Percentiles rank a stretch among this genome's conserved stretches.
phyloP scores from a whole-genome alignment of 2,113 vertebrate genomes.

The Ascaphus truei region DNA sequence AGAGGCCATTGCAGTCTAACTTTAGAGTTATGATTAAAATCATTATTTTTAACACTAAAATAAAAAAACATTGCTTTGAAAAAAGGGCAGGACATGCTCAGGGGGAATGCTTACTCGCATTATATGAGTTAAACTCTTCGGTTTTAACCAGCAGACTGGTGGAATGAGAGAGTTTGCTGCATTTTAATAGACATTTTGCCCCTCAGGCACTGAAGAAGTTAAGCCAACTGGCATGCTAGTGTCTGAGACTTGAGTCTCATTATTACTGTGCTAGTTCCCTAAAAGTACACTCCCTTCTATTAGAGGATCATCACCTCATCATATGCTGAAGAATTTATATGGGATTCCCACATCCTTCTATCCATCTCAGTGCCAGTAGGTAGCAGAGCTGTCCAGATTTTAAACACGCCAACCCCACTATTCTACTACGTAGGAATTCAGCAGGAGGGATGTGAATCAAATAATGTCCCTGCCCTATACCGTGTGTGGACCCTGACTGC shows the following conservation, averaged over 20 bases:
- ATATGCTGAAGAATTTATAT: slow-evolving; percentile 26
- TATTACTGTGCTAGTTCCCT: not conserved
- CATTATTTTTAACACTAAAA: too few relatives aligned
- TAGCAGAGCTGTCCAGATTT: slow-evolving; percentile 19
- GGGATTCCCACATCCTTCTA: slow-evolving; percentile 30
- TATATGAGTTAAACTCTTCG: too few relatives aligned
- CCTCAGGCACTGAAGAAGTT: not conserved
- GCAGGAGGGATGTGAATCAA: not conserved
- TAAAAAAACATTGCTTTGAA: too few relatives aligned
- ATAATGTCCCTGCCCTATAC: not conserved
- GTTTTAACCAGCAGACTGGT: too few relatives aligned
- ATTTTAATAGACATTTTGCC: not conserved
- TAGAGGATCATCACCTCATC: slow-evolving; percentile 34
- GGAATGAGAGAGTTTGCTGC: not conserved
- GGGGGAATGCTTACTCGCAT: too few relatives aligned
- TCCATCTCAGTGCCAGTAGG: slow-evolving; percentile 24
- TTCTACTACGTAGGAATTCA: slow-evolving; percentile 10
- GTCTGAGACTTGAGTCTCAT: slow-evolving; percentile 20
- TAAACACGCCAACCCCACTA: slow-evolving; percentile 6
- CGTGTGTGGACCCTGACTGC: not conserved
- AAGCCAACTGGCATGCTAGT: not conserved
- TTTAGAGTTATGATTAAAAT: too few relatives aligned
- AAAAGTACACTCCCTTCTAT: slow-evolving; percentile 35
- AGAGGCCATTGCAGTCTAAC: too few relatives aligned
- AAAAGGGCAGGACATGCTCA: too few relatives aligned